These are phyloP conservation scores for Diadema setosum DNA, from an alignment of 35 echinoderm and acorn worm species.

Conservation along the genomic window DNA sequence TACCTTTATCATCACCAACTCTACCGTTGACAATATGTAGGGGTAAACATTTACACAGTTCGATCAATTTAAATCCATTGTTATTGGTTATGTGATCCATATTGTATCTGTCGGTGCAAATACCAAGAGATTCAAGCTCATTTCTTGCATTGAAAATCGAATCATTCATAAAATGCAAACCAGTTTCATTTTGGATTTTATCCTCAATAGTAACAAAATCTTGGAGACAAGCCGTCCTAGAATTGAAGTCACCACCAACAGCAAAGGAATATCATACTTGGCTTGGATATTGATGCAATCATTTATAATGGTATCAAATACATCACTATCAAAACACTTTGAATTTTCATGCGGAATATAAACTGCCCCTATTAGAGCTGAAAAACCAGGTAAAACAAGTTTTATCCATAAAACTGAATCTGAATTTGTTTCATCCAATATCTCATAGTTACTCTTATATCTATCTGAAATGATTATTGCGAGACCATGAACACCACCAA, in stretches of 20 bases:
- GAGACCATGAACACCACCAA: too few species aligned
- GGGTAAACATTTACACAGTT: background rate
- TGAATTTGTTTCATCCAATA: background rate
- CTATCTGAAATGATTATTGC: background rate
- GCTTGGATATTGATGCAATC: background rate
- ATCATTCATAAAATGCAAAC: background rate
- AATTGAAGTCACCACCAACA: slow-evolving; percentile 1
- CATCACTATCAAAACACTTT: background rate
- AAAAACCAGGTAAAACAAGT: background rate
- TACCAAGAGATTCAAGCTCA: background rate
- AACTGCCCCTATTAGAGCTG: background rate
- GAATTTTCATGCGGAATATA: slow-evolving; percentile 29
- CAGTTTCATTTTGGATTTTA: background rate
- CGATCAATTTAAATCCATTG: background rate
- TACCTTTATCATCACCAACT: too few species aligned
- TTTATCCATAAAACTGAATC: slow-evolving; percentile 19
- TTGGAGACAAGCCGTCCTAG: background rate
- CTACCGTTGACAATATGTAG: background rate
- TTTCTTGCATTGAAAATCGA: background rate
- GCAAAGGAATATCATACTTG: background rate
- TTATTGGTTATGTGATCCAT: background rate
- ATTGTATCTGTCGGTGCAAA: background rate
- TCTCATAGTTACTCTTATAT: background rate
- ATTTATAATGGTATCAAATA: background rate
- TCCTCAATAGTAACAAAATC: background rate